These are phyloP conservation scores for Clanis bilineata DNA, from an alignment of 2,888 invertebrate genomes.

Conservation along the genomic window DNA sequence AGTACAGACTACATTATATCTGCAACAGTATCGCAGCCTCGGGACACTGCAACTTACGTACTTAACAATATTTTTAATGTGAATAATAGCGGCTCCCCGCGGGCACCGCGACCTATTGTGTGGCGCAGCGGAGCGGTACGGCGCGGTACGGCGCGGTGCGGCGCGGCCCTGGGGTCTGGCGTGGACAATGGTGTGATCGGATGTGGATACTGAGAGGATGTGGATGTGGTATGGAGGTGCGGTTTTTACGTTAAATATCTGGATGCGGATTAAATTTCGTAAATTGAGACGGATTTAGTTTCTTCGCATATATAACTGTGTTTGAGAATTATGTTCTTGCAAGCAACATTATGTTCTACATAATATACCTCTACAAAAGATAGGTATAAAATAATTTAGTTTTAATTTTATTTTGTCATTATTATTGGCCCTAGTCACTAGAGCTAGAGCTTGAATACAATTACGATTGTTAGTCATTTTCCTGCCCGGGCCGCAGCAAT, in stretches of 20 bases:
- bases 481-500: no score
- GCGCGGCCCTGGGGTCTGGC: no score
- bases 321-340: no score
- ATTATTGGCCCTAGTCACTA: no score
- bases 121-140: neutral
- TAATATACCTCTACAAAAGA: no score
- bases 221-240: neutral
- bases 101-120: slow-evolving; percentile 10
- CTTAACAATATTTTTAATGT: slow-evolving; percentile 12
- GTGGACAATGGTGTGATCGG: slow-evolving; percentile 3
- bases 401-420: no score
- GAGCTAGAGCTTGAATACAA: no score
- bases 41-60: neutral
- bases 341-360: no score
- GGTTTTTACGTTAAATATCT: neutral
- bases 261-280: neutral
- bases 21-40: neutral
- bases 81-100: slow-evolving; percentile 15
- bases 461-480: no score
- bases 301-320: no score
- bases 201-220: neutral
- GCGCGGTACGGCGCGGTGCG: neutral
- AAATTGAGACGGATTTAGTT: no score
- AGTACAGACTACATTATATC: neutral
- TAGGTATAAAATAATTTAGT: no score